Evolutionary conservation across 2,888 invertebrate genomes (phyloP), one percentile per base, ranked within the genome.

Genomic region (Sphecodes monilicornis): DNA sequence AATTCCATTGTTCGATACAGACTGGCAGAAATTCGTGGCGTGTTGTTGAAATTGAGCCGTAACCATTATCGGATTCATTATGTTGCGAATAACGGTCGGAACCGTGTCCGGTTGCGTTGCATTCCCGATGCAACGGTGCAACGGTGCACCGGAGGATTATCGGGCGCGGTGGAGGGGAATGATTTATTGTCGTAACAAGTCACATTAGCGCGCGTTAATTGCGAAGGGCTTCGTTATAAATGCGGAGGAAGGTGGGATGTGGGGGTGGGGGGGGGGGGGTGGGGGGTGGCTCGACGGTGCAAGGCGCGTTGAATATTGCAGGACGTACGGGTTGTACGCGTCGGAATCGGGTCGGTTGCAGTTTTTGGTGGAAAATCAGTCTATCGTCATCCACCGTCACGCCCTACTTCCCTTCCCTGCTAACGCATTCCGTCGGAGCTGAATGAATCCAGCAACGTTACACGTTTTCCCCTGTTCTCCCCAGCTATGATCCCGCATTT

Each of bases 161-260:
- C 68, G 70, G 69, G 5, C 26, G n/a, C 79, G 43, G 46, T 74
- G 54, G 32, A 46, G 78, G n/a, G 72, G 82, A 64, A 82, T 80
- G 82, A 86, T 86, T 86, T 78, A 82, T 75, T 41, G 73, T 75
- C 73, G 84, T 82, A 78, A 73, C 85, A 83, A 80, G 86, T 83
- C 83, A 66, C 64, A 86, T 86, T 86, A 86, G n/a, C 66, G 60
- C 60, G 76, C 86, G 78, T 87, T 87, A 87, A 87, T 87, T 86
- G 73, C 83, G 66, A 81, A 69, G 54, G 64, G 74, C 66, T 70
- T 68, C 76, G 86, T 74, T 80, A 60, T 76, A 78, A 76, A 32
- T 66, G 76, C 32, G 68, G 46, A 41, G 46, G 39, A 36, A 36
- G 69, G 68, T 43, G 36, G 74, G 60, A 75, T 79, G 82, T n/a